Evolutionary conservation across 2,888 invertebrate genomes (phyloP).

Genomic region (Nasonovia ribisnigri): DNA sequence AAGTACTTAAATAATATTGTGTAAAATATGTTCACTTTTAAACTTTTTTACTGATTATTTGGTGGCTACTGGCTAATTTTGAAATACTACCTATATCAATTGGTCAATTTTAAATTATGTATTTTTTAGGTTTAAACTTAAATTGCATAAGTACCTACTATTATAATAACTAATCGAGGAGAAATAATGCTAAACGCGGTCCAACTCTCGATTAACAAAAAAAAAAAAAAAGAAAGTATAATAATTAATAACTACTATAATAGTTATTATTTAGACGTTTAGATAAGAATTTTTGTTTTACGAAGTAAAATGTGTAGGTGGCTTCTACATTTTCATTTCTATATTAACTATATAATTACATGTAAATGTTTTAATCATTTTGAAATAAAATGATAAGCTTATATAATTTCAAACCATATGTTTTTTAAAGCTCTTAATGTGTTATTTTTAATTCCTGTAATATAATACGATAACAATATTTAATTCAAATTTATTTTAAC

Average conservation of each 20-base stretch:
- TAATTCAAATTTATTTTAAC: background rate
- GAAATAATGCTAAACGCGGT: too few species aligned
- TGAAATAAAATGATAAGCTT: background rate
- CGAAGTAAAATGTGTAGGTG: background rate
- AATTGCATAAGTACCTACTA: background rate
- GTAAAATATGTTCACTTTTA: background rate
- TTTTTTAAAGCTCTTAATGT: background rate
- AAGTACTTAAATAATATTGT: background rate
- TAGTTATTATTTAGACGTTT: background rate
- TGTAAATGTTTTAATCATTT: background rate
- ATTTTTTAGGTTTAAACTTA: background rate
- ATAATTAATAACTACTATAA: background rate
- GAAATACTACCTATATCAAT: background rate
- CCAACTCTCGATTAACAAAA: too few species aligned
- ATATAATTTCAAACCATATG: background rate
- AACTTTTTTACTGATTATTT: background rate
- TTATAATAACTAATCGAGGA: too few species aligned
- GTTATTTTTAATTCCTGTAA: background rate
- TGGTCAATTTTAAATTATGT: background rate
- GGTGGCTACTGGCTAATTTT: background rate
- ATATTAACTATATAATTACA: background rate
- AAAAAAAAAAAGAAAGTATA: too few species aligned
- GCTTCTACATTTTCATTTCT: background rate
- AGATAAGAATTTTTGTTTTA: background rate
- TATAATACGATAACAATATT: slow-evolving; percentile 6